Evolutionary conservation across 2,888 invertebrate genomes (phyloP).

Genomic region (Ephialtes manifestator): DNA sequence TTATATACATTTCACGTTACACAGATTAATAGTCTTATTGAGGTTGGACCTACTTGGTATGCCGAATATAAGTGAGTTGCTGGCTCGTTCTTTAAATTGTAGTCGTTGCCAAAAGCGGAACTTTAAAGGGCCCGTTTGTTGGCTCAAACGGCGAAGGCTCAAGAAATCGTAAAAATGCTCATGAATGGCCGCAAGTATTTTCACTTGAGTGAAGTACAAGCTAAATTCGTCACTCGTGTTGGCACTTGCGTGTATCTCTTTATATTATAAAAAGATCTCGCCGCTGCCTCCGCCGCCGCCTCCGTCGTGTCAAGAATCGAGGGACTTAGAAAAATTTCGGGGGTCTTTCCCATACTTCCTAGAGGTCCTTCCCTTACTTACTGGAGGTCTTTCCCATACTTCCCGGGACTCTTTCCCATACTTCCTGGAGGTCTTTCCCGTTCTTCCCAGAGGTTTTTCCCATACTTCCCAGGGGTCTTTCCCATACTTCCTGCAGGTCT

Average conservation of each 20-base stretch:
- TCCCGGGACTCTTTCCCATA: no score
- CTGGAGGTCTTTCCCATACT: no score
- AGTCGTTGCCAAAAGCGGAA: conserved; percentile 43
- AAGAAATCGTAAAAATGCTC: conserved; percentile 29
- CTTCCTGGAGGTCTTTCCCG: no score
- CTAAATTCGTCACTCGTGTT: conserved; percentile 76
- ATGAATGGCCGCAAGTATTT: conserved; percentile 55
- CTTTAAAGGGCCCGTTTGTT: conserved; percentile 42
- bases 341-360: no score
- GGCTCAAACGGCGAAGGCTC: conserved; percentile 12
- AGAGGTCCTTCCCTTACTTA: no score
- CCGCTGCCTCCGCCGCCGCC: no score
- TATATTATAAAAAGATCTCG: no score
- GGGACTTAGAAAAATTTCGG: no score
- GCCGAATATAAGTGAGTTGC: neutral
- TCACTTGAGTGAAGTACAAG: conserved; percentile 68
- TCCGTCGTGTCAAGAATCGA: no score
- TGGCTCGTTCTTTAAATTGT: neutral
- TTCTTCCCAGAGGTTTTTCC: no score
- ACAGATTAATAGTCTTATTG: neutral
- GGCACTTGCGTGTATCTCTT: conserved; percentile 36
- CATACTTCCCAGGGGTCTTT: no score
- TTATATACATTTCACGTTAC: neutral
- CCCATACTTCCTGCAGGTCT: no score
- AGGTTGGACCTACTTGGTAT: neutral